Percentiles rank a stretch among this genome's conserved stretches.
phyloP scores from a whole-genome alignment of 2,888 invertebrate species.

The Plagodis pulveraria region DNA sequence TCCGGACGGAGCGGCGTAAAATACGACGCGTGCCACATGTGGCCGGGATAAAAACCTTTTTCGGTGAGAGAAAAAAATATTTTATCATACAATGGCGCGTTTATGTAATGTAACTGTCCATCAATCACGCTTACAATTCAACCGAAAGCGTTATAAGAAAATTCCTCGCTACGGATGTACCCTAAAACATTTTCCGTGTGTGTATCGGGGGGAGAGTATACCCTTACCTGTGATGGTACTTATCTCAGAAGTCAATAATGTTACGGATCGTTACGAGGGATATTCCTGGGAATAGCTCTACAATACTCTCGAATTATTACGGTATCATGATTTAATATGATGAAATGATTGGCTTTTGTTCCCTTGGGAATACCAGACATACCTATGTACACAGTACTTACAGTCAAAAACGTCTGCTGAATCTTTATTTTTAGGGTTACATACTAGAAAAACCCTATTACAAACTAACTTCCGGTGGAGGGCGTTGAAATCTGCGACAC shows the following conservation, averaged over 20 bases:
- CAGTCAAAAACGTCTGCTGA: too few relatives aligned
- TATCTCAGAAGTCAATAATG: conserved; percentile 10
- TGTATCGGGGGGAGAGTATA: conserved; percentile 3
- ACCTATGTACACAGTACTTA: too few relatives aligned
- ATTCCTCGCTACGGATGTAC: conserved; percentile 37
- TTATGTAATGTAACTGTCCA: conserved; percentile 49
- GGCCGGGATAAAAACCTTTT: conserved; percentile 40
- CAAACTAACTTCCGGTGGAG: too few relatives aligned
- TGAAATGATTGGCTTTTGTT: neutral
- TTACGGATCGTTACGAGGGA: conserved; percentile 9
- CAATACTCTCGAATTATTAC: conserved; percentile 1
- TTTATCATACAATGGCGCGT: conserved; percentile 49
- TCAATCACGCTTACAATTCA: conserved; percentile 52
- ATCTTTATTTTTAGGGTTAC: too few relatives aligned
- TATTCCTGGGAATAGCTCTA: conserved; percentile 2
- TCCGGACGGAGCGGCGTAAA: conserved; percentile 20
- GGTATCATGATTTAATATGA: neutral
- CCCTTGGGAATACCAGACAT: too few relatives aligned
- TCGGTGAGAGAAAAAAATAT: conserved; percentile 41
- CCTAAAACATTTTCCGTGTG: conserved; percentile 32
- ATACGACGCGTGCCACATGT: conserved; percentile 33
- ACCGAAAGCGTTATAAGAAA: conserved; percentile 47
- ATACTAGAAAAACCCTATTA: too few relatives aligned
- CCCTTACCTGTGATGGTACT: conserved; percentile 18
- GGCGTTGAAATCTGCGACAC: too few relatives aligned